A percentile compares a stretch with the other conserved stretches of the same genome.
These are phyloP conservation scores for Acanthurus leucopareius DNA, from an alignment of 2,797 vertebrate genomes.

Conservation along the genomic window DNA sequence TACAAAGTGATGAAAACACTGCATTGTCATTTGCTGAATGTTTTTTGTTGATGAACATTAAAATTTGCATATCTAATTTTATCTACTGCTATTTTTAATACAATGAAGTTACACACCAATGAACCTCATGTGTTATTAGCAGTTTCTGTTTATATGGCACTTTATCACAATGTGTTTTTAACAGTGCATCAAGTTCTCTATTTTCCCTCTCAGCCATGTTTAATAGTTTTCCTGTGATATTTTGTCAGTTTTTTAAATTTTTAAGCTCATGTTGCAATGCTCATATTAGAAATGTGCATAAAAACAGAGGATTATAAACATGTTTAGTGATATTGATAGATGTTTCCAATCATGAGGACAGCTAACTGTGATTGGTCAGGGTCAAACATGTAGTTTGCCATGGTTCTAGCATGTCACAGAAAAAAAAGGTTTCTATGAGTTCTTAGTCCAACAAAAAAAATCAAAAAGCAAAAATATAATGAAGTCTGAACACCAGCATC, in stretches of 20 bases:
- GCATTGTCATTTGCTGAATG: fast-evolving
- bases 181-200: too few species aligned
- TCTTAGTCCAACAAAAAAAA: too few species aligned
- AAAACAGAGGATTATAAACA: not conserved
- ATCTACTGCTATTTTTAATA: not conserved
- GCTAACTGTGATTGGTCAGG: not conserved
- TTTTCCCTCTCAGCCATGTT: too few species aligned
- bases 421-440: too few species aligned
- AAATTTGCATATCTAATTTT: not conserved
- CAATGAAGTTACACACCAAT: too few species aligned
- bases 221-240: too few species aligned
- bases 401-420: not conserved
- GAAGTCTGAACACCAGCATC: not conserved
- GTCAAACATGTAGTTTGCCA: not conserved
- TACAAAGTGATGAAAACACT: not conserved
- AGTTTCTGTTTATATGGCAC: not conserved
- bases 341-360: not conserved
- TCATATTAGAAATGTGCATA: not conserved
- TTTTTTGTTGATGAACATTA: not conserved
- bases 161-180: not conserved
- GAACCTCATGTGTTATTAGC: too few species aligned
- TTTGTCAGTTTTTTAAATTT: not conserved
- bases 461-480: not conserved
- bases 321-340: not conserved
- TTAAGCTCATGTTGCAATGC: not conserved